A percentile compares a stretch with the other conserved stretches of the same genome.
These are phyloP conservation scores for Scomber scombrus DNA, from an alignment of 2,113 vertebrate species.

Conservation along the genomic window DNA sequence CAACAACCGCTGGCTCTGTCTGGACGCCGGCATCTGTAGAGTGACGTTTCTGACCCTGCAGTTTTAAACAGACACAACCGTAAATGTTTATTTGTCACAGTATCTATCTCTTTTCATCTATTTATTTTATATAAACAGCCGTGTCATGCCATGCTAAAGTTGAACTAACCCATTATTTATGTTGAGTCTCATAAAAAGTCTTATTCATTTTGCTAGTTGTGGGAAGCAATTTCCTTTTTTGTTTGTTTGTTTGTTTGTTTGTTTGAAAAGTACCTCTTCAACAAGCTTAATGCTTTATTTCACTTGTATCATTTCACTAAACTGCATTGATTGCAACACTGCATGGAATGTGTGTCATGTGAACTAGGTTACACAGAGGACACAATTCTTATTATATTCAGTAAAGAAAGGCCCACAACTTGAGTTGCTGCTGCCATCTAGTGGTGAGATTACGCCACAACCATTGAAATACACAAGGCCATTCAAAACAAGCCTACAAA, in stretches of 20 bases:
- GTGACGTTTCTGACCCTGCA: constrained; percentile 92
- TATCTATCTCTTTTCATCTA: background rate
- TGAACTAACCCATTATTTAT: too few species aligned
- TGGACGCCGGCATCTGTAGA: constrained; percentile 91
- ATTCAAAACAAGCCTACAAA: background rate
- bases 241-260: background rate
- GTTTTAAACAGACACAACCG: constrained; percentile 3
- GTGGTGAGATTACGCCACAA: constrained; percentile 52
- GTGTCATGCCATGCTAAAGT: too few species aligned
- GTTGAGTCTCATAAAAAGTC: background rate
- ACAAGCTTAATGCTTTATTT: background rate
- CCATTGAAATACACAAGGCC: background rate
- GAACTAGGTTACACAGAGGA: background rate
- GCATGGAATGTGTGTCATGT: background rate
- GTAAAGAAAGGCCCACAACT: background rate
- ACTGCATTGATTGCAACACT: background rate
- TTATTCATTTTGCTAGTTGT: background rate
- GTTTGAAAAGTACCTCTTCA: background rate
- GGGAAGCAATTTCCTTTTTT: background rate
- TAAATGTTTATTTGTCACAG: background rate
- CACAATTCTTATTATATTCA: too few species aligned
- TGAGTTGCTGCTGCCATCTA: constrained; percentile 76
- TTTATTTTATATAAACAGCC: too few species aligned
- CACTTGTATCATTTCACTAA: background rate
- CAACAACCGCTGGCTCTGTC: constrained; percentile 89